phyloP scores from a whole-genome alignment of 2,113 vertebrate species.

The Pteronura brasiliensis region DNA sequence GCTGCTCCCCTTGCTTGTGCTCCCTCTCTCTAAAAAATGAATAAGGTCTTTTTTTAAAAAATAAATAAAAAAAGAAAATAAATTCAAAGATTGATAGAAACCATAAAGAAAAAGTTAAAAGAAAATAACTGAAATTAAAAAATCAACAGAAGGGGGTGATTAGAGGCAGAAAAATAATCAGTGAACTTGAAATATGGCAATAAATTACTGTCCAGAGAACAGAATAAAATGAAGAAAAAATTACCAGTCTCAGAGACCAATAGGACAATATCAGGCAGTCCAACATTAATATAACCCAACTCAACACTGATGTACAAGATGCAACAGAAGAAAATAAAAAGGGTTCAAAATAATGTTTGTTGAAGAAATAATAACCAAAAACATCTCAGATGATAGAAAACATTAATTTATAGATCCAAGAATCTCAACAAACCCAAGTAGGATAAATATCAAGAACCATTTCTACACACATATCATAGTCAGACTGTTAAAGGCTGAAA shows the following conservation, averaged over 20 bases:
- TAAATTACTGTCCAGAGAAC: not conserved
- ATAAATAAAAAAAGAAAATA: not conserved
- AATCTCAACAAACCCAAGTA: not conserved
- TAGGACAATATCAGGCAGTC: not conserved
- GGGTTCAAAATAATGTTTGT: not conserved
- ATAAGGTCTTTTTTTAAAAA: no score
- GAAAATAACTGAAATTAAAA: not conserved
- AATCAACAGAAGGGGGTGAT: not conserved
- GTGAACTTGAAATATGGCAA: not conserved
- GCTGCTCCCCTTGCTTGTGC: no score
- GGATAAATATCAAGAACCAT: not conserved
- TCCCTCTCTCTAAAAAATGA: no score
- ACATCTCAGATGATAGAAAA: not conserved
- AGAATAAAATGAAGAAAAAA: not conserved
- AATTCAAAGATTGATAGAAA: not conserved
- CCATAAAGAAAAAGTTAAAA: not conserved
- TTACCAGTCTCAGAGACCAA: not conserved
- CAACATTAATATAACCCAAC: not conserved
- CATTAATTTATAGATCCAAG: not conserved
- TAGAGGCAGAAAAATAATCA: not conserved
- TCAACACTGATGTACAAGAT: not conserved
- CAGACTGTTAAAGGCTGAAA: not conserved
- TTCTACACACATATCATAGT: not conserved
- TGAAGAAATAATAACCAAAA: not conserved
- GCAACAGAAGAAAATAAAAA: not conserved